Conservation (phyloP, 2,113 vertebrate genomes). For the Gobio gobio region DNA sequence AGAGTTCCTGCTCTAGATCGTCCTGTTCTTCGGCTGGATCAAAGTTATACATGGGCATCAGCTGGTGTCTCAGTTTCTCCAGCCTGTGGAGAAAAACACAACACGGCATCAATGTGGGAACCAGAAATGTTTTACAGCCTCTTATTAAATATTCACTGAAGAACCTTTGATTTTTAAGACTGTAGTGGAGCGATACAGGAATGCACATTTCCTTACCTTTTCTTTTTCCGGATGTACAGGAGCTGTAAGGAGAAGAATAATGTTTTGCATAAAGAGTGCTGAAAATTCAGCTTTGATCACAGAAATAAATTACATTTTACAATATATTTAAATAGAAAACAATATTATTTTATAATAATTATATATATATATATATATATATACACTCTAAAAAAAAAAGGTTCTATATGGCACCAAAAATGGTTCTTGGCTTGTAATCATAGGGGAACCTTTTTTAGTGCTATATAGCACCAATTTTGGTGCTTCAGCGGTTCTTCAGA, state of each 20-base stretch:
- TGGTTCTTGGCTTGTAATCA: no score
- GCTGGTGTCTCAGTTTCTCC: slow-evolving; percentile 96
- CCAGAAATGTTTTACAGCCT: neutral
- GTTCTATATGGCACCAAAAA: no score
- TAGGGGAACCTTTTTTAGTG: no score
- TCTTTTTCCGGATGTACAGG: slow-evolving; percentile 95
- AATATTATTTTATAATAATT: no score
- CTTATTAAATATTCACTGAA: neutral
- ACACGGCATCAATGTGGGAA: neutral
- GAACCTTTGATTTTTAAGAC: neutral
- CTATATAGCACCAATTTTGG: no score
- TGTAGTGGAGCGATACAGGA: neutral
- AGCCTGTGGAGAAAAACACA: slow-evolving; percentile 73
- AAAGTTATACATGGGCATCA: slow-evolving; percentile 99
- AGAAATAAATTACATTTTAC: no score
- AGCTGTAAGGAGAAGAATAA: slow-evolving; percentile 77
- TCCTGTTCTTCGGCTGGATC: slow-evolving; percentile 97
- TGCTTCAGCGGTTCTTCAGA: no score
- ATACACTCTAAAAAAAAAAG: no score
- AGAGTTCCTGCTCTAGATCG: slow-evolving; percentile 94
- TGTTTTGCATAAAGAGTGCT: neutral
- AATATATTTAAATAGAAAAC: no score
- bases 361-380: no score
- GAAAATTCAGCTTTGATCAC: no score
- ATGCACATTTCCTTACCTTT: slow-evolving; percentile 80